Evolutionary conservation across 35 echinoderm and acorn worm genomes (phyloP).

Genomic region (Acanthaster planci): DNA sequence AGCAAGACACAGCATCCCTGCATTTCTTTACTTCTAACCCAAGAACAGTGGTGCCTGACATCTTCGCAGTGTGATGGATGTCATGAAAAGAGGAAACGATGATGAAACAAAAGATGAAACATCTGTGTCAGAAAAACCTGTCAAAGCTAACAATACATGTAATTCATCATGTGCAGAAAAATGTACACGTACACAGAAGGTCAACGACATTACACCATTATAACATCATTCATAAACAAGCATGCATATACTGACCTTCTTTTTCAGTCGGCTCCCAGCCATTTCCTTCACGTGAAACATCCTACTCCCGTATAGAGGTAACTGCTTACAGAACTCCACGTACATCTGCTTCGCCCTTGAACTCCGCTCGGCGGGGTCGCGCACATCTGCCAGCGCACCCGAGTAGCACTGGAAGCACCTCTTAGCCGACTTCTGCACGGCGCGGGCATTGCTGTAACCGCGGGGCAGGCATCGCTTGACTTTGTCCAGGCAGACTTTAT

Average conservation of each 20-base stretch:
- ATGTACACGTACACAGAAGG: too few species aligned
- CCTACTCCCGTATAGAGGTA: constrained; percentile 52
- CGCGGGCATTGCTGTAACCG: constrained; percentile 24
- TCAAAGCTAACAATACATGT: too few species aligned
- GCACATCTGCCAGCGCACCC: constrained; percentile 40
- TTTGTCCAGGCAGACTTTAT: constrained; percentile 11
- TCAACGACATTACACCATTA: too few species aligned
- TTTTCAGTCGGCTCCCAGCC: constrained; percentile 46
- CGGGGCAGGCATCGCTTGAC: constrained; percentile 30
- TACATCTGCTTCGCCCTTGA: constrained; percentile 57
- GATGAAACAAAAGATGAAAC: too few species aligned
- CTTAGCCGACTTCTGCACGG: constrained; percentile 53
- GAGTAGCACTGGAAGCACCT: constrained; percentile 48
- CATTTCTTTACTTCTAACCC: too few species aligned
- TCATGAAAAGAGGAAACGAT: too few species aligned
- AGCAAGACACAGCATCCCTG: too few species aligned
- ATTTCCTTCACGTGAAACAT: constrained; percentile 69
- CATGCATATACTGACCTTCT: constrained; percentile 37
- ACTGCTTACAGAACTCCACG: constrained; percentile 59
- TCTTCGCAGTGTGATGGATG: too few species aligned
- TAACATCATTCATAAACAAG: too few species aligned
- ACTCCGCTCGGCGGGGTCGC: constrained; percentile 33
- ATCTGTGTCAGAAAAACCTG: too few species aligned
- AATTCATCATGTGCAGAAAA: too few species aligned
- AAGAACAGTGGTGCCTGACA: too few species aligned